Base-by-base conservation (phyloP, 2,888 invertebrate genomes). In the Axea sp. region DNA sequence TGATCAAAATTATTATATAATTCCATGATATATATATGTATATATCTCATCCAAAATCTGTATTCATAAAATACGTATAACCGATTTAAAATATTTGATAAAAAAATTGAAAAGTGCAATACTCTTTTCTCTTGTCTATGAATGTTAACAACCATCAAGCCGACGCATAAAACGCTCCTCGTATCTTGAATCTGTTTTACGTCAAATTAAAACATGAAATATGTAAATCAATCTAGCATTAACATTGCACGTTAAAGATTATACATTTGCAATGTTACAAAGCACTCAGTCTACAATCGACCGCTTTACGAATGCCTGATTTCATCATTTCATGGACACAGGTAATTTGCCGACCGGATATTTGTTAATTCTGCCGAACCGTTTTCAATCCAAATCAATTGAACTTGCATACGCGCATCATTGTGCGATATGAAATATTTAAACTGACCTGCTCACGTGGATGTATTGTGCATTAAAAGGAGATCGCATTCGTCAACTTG, bases 341-440 rank as follows among this genome's bases (percentile, higher is more conserved):
- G 47, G 55, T 57, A 67, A 57, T 67, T 55, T 55, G 30, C 43
- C 19, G 28, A 26, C 30, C 55, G 67, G 67, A 67, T 67, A 45
- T 67, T 67, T 67, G 67, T 57, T 67, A 67, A 67, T 65, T 55
- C 65, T 47, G 17, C 24, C 45, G 22, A 55, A 45, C 55, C 22
- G 19, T 65, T 65, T 65, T 47, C 65, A 65, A 55, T 65, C 30
- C 9, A 19, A 37, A 24, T 31, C 12, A 55, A 65, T 55, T 45
- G 37, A 65, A 55, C 19, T 65, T 55, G 47, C 65, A 65, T 31
- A 11, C 19, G 15, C n/a, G 31, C 9, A 9, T 26, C 43, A 62
- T 62, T 49, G 30, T 31, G 22, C 37, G 8, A 31, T 7, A 19
- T 39, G 14, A 26, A 62, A 62, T 49, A 39, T 49, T 49, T 49